phyloP scores from a whole-genome alignment of 2,113 vertebrate species.

The Pelodiscus sinensis region DNA sequence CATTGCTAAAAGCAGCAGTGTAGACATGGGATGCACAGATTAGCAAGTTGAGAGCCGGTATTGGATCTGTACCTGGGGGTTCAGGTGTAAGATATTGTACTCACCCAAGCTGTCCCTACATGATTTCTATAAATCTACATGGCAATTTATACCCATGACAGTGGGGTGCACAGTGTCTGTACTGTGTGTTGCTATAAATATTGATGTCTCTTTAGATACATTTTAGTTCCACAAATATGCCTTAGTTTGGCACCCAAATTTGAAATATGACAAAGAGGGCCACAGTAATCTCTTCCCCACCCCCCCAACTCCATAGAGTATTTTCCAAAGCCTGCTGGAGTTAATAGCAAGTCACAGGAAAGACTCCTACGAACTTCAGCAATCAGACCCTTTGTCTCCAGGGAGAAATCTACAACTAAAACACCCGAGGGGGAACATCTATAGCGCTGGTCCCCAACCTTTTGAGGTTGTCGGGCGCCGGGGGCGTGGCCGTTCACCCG shows the following conservation, averaged over 20 bases:
- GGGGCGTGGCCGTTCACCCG: too few relatives aligned
- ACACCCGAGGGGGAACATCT: neutral
- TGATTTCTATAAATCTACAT: neutral
- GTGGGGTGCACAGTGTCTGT: neutral
- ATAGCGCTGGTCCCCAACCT: too few relatives aligned
- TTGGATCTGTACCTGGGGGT: neutral
- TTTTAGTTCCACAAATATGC: neutral
- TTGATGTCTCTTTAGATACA: neutral
- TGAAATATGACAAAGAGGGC: neutral
- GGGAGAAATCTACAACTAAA: neutral
- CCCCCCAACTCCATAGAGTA: accelerated
- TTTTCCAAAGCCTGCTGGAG: neutral
- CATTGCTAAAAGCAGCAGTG: neutral
- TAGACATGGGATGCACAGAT: neutral
- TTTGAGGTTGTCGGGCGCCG: too few relatives aligned
- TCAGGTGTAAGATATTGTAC: neutral
- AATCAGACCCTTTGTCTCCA: neutral
- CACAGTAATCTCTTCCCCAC: neutral
- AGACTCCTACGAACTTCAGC: neutral
- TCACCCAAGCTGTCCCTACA: neutral
- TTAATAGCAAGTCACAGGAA: neutral
- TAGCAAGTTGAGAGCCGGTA: neutral
- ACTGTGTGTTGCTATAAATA: neutral
- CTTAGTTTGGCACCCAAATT: neutral
- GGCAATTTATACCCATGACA: neutral